Evolutionary conservation across 2,797 vertebrate genomes (phyloP), one percentile per base, ranked within the genome.

Genomic region (Gorsachius magnificus): DNA sequence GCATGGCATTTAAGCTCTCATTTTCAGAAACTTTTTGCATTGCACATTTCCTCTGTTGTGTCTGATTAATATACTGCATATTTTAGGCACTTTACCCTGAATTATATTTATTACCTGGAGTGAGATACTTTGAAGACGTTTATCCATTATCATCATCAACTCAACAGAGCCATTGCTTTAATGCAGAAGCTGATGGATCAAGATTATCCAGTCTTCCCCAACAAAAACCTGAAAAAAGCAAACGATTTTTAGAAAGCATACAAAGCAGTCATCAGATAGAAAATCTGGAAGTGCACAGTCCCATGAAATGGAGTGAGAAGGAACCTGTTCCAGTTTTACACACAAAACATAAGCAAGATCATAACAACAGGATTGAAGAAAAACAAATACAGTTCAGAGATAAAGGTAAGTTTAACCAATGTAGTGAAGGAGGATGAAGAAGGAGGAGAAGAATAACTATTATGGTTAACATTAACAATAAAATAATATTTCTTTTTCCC

Each of bases 11-110:
- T 71, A 81, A 87, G 50, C 58, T 83, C 64, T 72, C 29, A 53
- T 87, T 94, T 96, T 89, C 69, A 84, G 72, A 87, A 77, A 51
- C 21, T n/a, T 78, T 53, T 78, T 75, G 56, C 38, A 31, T 50
- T 54, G 33, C 16, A 77, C 29, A 63, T 94, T 93, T 95, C 87
- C 89, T 82, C 77, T 86, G 50, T 78, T 63, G 53, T 64, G 18
- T 94, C 45, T 94, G 87, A 76, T 93, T 78, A 85, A 60, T 65
- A 75, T 82, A 57, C 33, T 96, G 3, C 65, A 16, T 92, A 10
- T 96, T 98, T 92, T 94, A 99, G 99, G 99, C 99, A 81, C 97
- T 98, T 51, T 98, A 99, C 95, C 99, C 99, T 21, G 99, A 99
- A 97, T 98, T 99, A 5, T 99, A 99, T 97, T 98, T 99, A 93